These are phyloP conservation scores for Sebastolobus altivelis DNA, from an alignment of 2,797 vertebrate genomes.

Conservation along the genomic window DNA sequence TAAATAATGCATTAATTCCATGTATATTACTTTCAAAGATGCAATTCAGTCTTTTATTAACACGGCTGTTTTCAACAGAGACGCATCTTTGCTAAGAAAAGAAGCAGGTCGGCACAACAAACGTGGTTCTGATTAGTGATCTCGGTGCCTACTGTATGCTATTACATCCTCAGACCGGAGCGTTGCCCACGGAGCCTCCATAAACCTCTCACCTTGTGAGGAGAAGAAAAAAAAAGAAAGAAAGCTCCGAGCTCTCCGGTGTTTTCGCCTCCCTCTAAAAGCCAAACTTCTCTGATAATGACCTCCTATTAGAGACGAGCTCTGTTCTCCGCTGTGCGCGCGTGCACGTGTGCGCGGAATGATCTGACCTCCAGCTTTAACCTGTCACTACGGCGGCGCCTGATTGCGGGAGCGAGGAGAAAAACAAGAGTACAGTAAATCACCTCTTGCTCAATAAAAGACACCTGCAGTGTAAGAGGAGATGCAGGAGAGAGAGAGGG, in stretches of 20 bases:
- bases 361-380: constrained; percentile 81
- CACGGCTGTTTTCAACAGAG: constrained; percentile 16
- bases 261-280: constrained; percentile 50
- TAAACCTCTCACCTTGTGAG: constrained; percentile 71
- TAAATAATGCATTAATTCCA: constrained; percentile 21
- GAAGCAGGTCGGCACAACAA: background rate
- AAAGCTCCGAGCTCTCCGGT: constrained; percentile 38
- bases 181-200: constrained; percentile 48
- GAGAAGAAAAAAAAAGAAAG: constrained; percentile 28
- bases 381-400: constrained; percentile 79
- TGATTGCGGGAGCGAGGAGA: constrained; percentile 73
- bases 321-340: constrained; percentile 36
- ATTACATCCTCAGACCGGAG: constrained; percentile 60
- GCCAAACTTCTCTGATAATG: constrained; percentile 72
- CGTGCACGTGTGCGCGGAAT: constrained; percentile 39
- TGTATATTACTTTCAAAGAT: constrained; percentile 7
- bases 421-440: constrained; percentile 81
- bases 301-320: constrained; percentile 71
- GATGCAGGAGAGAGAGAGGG: constrained; percentile 66
- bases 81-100: background rate
- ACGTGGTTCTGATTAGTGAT: constrained; percentile 66
- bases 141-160: constrained; percentile 58
- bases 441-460: constrained; percentile 83
- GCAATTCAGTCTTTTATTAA: constrained; percentile 16
- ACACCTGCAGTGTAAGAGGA: constrained; percentile 85